Evolutionary conservation across 2,113 vertebrate species (phyloP), one percentile per base, ranked within the genome.

Genomic region (Dipodomys merriami): DNA sequence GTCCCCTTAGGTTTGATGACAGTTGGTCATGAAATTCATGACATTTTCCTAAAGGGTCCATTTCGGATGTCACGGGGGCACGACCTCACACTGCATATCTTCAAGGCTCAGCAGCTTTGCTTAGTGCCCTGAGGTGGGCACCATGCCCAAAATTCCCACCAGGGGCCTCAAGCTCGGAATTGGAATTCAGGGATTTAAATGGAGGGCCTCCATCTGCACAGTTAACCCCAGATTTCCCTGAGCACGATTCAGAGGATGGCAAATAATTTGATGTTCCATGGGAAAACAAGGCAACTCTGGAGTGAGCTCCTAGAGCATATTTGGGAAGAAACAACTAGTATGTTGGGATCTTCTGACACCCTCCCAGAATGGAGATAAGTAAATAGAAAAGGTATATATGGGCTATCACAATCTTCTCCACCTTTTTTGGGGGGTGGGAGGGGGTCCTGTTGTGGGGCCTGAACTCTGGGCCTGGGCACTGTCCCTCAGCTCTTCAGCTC

Each of bases 21-120:
- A 97, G 97, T 95, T 97, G 97, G 90, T 96, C 97, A 97, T 97
- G 97, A 97, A 97, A 95, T 97, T 97, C 96, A 97, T 97, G 97
- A 96, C 25, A 71, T 78, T 86, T 88, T 95, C 90, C 80, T 30
- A 39, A 91, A 94, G 88, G 68, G 95, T 97, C 96, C 96, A 65
- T 96, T 86, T 96, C 83, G 68, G 97, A 96, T 97, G 96, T 76
- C 65, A 11, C 88, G 0, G 44, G 88, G 96, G 93, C 94, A 92
- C 18, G 90, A 94, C 96, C 96, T 97, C 94, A 93, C 96, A 0
- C 97, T 96, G 96, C 93, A 97, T 97, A 97, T 95, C 88, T 96
- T 93, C 88, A 20, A 12, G 2, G 22, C 44, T 82, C 44, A 18
- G 93, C 27, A 5, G 83, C 65, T 83, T 57, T 90, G 90, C 81